These are phyloP conservation scores for Microcebus griseorufus DNA, from an alignment of 2,113 vertebrate genomes.

Conservation along the genomic window DNA sequence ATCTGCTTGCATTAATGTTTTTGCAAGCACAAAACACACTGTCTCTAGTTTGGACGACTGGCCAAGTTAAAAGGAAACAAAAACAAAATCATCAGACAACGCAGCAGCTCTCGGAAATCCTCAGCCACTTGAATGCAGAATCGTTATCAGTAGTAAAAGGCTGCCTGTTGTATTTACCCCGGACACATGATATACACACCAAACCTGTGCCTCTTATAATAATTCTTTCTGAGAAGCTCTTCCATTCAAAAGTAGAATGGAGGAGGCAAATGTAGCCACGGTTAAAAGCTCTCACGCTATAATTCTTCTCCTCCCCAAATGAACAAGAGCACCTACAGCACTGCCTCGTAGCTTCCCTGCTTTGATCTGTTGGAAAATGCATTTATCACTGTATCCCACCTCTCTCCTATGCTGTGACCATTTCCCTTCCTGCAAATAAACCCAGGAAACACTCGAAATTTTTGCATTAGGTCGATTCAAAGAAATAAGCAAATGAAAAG, in stretches of 20 bases:
- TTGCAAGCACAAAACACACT: no score
- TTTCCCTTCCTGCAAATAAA: slow-evolving; percentile 26
- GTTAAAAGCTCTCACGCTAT: background rate
- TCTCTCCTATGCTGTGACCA: slow-evolving; percentile 25
- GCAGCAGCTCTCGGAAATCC: slow-evolving; percentile 64
- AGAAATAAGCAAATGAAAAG: background rate
- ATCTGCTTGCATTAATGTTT: background rate
- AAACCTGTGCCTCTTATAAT: background rate
- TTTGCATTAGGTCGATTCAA: background rate
- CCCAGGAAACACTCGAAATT: slow-evolving; percentile 43
- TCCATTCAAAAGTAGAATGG: background rate
- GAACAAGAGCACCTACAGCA: background rate
- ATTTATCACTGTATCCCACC: background rate
- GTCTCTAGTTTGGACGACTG: slow-evolving; percentile 60
- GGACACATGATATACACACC: background rate
- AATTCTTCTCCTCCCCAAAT: background rate
- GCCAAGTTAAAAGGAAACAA: slow-evolving; percentile 66
- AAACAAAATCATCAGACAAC: background rate
- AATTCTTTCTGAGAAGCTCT: slow-evolving; percentile 7
- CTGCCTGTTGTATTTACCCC: background rate
- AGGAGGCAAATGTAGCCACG: rapidly evolving
- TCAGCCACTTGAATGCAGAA: slow-evolving; percentile 43
- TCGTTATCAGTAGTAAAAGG: slow-evolving; percentile 40
- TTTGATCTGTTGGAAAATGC: background rate
- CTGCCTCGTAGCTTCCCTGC: background rate